Evolutionary conservation across 2,113 vertebrate species (phyloP).

Genomic region (Engraulis encrasicolus): DNA sequence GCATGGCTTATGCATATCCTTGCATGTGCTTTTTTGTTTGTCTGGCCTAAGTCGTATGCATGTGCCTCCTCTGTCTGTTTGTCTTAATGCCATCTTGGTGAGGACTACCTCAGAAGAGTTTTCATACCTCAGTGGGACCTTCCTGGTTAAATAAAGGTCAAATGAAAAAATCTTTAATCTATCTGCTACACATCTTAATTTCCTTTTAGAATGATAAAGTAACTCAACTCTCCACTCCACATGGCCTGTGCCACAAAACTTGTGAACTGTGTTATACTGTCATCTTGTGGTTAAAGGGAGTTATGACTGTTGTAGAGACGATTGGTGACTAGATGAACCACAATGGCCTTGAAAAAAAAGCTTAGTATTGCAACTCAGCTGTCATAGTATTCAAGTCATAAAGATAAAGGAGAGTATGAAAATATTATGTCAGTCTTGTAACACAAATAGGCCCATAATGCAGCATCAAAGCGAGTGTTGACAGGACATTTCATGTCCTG

Average conservation of each 20-base stretch:
- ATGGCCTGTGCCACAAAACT: not conserved
- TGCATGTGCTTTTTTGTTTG: too few species aligned
- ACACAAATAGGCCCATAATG: constrained; percentile 7
- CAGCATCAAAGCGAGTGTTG: not conserved
- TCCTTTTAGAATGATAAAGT: too few species aligned
- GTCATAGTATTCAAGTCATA: not conserved
- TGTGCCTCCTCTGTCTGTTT: too few species aligned
- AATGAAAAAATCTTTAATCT: too few species aligned
- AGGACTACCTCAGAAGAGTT: too few species aligned
- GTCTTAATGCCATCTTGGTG: too few species aligned
- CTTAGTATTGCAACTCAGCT: not conserved
- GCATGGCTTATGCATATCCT: too few species aligned
- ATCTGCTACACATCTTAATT: too few species aligned
- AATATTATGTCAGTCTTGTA: not conserved
- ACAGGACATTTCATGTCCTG: not conserved
- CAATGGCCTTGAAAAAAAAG: not conserved
- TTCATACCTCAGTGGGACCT: too few species aligned
- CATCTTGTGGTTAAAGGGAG: not conserved
- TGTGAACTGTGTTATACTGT: not conserved
- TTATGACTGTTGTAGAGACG: not conserved
- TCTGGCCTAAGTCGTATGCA: too few species aligned
- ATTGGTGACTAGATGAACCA: not conserved
- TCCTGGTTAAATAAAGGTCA: too few species aligned
- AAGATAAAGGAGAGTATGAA: not conserved
- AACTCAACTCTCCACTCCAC: too few species aligned